Evolutionary conservation across 2,113 vertebrate species (phyloP), one percentile per base, ranked within the genome.

Genomic region (Bujurquina vittata): DNA sequence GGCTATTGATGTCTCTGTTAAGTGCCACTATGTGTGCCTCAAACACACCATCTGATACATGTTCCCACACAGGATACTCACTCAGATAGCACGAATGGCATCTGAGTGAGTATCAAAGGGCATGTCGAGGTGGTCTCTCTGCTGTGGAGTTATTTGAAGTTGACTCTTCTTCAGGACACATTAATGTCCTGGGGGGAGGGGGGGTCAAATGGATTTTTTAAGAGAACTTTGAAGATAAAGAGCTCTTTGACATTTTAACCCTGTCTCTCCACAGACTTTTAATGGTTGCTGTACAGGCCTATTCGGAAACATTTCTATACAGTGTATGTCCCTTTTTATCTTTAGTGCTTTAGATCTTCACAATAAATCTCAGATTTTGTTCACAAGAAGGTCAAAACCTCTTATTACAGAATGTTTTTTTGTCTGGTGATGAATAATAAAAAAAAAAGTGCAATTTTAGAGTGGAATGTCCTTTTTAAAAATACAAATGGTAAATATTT

Each of bases 81-180:
- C 60, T 33, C 78, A 79, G 60, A 87, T 65, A 77, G n/a, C 74
- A 62, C 74, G 52, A 35, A 74, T 31, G 63, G 76, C 75, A 65
- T 91, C 91, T 91, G 56, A 29, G 55, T 33, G 83, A 23, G 81
- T 60, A 85, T 92, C 86, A 88, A 79, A 79, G 86, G 76, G n/a
- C 75, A 37, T 78, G 79, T 80, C 46, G 73, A 73, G 72, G 62
- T 43, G 74, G 20, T 77, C 80, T 74, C 72, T 82, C 56, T 40
- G 80, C 72, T 61, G 40, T 23, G 5, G 31, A 14, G 10, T 43
- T 87, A 40, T 88, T 87, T 93, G 80, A 87, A 88, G 78, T 79
- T 1, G 10, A 65, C 43, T 77, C 63, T 59, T 62, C 15, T 73
- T 52, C 5, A 18, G 74, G 75, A 82, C 52, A 74, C 31, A 63